Base-by-base conservation (phyloP, 2,888 invertebrate genomes). In the Hoplodrina ambigua region DNA sequence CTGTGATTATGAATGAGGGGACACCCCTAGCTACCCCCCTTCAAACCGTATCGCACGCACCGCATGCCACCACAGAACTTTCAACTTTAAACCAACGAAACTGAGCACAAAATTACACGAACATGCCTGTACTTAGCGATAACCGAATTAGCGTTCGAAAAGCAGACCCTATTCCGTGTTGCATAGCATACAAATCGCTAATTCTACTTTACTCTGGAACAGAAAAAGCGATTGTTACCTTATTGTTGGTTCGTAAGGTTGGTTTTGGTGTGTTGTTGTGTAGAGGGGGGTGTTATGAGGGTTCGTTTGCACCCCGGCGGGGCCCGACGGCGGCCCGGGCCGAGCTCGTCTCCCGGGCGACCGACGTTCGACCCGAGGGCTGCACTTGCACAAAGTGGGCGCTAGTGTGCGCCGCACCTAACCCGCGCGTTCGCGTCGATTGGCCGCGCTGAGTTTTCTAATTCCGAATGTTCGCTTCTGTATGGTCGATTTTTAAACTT, bases 81-180 rank as follows among this genome's bases (percentile, higher is more conserved):
- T 75, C 80, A 83, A 86, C 86, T 80, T 63, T 90, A 86, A 67
- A 50, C 37, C 69, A 8, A 55, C 33, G 37, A 2, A 13, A 71
- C 81, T 89, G 74, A 84, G 87, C 78, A 61, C 59, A 75, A 78
- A 86, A 87, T 87, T 17, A 74, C 72, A 69, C 68, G 72, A 52
- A 66, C 61, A 69, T 65, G 73, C 67, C 72, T 72, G 79, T 85
- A 89, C 80, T 84, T 84, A 85, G 90, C 89, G 91, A 92, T 93
- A 93, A 94, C 90, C 88, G 91, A 94, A 94, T 94, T 93, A 94
- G 91, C 90, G 92, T 91, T 93, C 89, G 91, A 87, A 94, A 94
- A 93, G 92, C 93, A 90, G 90, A 93, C 93, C 91, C 90, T 94
- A 94, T 94, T 93, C 88, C 89, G 87, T 90, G 90, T 90, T 90